Base-by-base conservation (phyloP, 35 echinoderm and acorn worm species). In the Chiridota heheva region DNA sequence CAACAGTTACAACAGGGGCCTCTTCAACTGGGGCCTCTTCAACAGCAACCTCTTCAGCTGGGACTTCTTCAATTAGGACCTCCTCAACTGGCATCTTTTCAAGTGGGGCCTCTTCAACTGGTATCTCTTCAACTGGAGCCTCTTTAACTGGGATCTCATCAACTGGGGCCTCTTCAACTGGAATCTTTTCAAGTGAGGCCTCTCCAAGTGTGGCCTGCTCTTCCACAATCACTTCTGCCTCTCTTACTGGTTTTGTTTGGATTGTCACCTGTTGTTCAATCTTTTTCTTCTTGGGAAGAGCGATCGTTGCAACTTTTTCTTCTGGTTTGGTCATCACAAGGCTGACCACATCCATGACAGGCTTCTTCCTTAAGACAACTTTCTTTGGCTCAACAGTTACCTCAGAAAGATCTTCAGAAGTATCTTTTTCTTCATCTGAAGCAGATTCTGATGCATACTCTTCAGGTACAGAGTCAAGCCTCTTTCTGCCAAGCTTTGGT, bases 371-470 rank as follows among this genome's bases (percentile, higher is more conserved):
- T 1, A 60, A 39, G 44, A 60, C 40, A 10, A 65, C 77, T 15
- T 78, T 78, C 55, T 57, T 78, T 36, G 10, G 48, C 22, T 57
- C 75, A 78, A 78, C 42, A 15, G 75, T 78, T 2, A 78, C 75
- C 37, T 78, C 75, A 39, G 75, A 37, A 17, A 60, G 36, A 25
- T 78, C 75, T 78, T 78, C 75, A 3, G 62, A 34, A 1, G 20
- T 57, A 40, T 49, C 12, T 35, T 61, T 78, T 8, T 62, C 28
- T 60, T 40, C 51, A 36, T 55, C 30, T 78, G 33, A 78, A 16
- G 13, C 25, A 32, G 29, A 78, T 24, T 60, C 17, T 42, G 58
- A 58, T 40, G 28, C 62, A 16, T 60, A 34, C 25, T 60, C 34
- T 58, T 78, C 75, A 24, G 38, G 51, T 27, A 60, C 75, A 1